Evolutionary conservation across 2,888 invertebrate species (phyloP), one percentile per base, ranked within the genome.

Genomic region (Hemistola chrysoprasaria): DNA sequence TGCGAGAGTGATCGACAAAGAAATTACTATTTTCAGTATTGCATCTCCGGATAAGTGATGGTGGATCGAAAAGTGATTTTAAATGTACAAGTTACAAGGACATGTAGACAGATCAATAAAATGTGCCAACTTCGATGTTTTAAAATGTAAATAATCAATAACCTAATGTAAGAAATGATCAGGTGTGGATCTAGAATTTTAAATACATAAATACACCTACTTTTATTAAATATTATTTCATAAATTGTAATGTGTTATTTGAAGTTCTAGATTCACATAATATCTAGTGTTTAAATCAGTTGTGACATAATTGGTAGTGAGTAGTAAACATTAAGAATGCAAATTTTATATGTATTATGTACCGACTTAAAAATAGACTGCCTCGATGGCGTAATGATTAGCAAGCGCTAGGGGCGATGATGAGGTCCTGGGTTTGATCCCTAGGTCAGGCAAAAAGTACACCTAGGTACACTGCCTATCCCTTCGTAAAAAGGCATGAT

Each of bases 91-190:
- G 26, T 27, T 41, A 30, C 34, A 37, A 32, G 21, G 22, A 25
- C 26, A 16, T 22, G 24, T 26, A 30, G 26, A 32, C 3, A 8
- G 23, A 30, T 11, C 31, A 1, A 22, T 28, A 21, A 30, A 40
- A 34, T 28, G 40, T 43, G 39, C 35, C 39, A 45, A 35, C 29
- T 30, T 36, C 3, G 31, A 24, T 32, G 24, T 33, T 23, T 38
- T 32, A 28, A 25, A 44, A 22, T 53, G 53, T 53, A 53, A 48
- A 53, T 54, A 51, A 51, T 49, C 36, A 47, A 54, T 54, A 54
- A 51, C 51, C 40, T 54, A 49, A 10, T 24, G 11, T 53, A 47
- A 49, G 48, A 41, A 39, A 41, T 9, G 29, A 35, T 41, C 28
- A 30, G 27, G 22, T 37, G 47, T 37, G 34, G 25, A 28, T 45